phyloP scores from a whole-genome alignment of 1,140 invertebrate species.

The Ceratosolen fusciceps region DNA sequence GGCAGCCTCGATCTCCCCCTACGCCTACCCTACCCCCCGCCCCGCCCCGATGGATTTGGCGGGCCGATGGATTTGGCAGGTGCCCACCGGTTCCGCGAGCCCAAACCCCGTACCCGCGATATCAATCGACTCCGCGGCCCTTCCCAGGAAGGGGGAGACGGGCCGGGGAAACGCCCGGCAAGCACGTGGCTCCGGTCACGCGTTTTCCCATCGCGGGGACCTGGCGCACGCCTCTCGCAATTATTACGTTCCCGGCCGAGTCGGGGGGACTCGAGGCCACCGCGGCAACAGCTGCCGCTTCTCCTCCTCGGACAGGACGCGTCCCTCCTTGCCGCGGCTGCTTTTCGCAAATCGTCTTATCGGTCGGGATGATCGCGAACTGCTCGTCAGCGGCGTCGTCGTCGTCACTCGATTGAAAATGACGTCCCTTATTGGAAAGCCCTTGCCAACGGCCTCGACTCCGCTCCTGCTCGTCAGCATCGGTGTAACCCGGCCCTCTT shows the following conservation, averaged over 20 bases:
- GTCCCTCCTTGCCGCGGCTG: background rate
- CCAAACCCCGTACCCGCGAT: constrained; percentile 68
- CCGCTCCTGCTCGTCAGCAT: too few species aligned
- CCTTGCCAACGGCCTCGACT: background rate
- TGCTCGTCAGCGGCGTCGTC: background rate
- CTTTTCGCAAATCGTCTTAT: background rate
- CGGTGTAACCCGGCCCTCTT: too few species aligned
- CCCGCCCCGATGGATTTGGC: too few species aligned
- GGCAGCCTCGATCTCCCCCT: background rate
- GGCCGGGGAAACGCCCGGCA: too few species aligned
- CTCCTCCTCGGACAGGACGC: background rate
- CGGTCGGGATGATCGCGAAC: background rate
- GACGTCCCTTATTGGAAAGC: background rate
- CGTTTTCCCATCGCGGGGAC: background rate
- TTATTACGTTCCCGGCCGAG: background rate
- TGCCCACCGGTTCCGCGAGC: constrained; percentile 55
- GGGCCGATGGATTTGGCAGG: too few species aligned
- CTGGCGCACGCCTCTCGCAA: constrained; percentile 13
- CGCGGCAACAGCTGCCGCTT: background rate
- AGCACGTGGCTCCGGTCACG: constrained; percentile 16
- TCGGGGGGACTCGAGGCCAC: background rate
- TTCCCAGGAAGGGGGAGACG: background rate
- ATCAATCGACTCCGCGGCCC: constrained; percentile 59
- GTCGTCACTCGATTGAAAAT: background rate
- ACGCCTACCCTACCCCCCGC: too few species aligned